Base-by-base conservation (phyloP, 2,113 vertebrate genomes). In the Greenwoodochromis staneri region DNA sequence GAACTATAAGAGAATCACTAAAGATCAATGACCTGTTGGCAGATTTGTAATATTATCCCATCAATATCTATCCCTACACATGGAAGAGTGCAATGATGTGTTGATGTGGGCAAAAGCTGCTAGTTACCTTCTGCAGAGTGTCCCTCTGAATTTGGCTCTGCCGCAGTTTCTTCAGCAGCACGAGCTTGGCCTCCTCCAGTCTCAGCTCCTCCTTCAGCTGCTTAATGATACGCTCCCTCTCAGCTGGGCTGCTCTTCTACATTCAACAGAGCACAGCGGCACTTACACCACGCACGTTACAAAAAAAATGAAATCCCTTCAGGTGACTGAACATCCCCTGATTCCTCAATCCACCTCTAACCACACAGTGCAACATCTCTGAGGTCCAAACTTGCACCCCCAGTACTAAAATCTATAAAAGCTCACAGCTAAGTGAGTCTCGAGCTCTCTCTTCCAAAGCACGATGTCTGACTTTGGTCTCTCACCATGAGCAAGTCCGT, bases 121-220 rank as follows among this genome's bases (percentile, higher is more conserved):
- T 13, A 19, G 51, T 49, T 90, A 98, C 98, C 98, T 99, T 99
- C 92, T 98, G 97, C 5, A 96, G 83, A 3, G 95, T 93, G 66
- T 99, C 98, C 92, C 98, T 99, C 91, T 99, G 98, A 83, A 98
- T 98, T 84, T 99, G 98, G 92, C 98, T 99, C 88, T 99, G 98
- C 40, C 98, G 92, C 4, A 99, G 92, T 81, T 99, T 99, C 92
- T 99, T 99, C 90, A 99, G 93, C 63, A 99, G 91, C 53, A 99
- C 98, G 5, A 99, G 96, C 53, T 98, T 99, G n/a, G 98, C 98
- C 94, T 99, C 98, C 91, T 99, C 98, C 82, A 99, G 94, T 86
- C 98, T 91, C 85, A 99, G 94, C 93, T 99, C 98, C 87, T 99
- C 98, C 89, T 98, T 98, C 47, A 99, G 96, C 69, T 97, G 98